phyloP scores from a whole-genome alignment of 2,888 invertebrate genomes.

The Harpagoxenus sublaevis region DNA sequence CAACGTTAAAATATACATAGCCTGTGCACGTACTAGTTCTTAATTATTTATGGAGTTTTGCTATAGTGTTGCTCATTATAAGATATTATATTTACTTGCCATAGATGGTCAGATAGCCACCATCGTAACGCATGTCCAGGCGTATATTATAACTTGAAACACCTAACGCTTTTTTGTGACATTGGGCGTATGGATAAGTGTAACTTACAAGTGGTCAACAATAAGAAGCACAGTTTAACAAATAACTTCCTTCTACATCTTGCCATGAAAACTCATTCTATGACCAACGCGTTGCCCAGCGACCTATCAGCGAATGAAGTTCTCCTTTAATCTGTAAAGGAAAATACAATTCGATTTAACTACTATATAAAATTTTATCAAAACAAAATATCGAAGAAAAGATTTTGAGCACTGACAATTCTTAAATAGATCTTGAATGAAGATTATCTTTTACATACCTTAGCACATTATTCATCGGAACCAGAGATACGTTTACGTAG shows the following conservation, averaged over 20 bases:
- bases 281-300: constrained; percentile 73
- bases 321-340: constrained; percentile 60
- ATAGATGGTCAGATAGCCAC: constrained; percentile 70
- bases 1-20: constrained; percentile 82
- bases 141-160: constrained; percentile 63
- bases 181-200: constrained; percentile 75
- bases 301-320: constrained; percentile 79
- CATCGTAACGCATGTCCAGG: constrained; percentile 67
- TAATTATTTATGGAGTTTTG: constrained; percentile 69
- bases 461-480: constrained; percentile 5
- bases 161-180: constrained; percentile 66
- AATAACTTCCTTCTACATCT: constrained; percentile 76
- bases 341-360: constrained; percentile 30
- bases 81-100: constrained; percentile 65
- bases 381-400: not conserved
- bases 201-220: constrained; percentile 82
- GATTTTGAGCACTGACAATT: not conserved
- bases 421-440: not conserved
- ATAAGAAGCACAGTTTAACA: constrained; percentile 81
- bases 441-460: not conserved
- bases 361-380: not conserved
- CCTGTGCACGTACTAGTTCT: constrained; percentile 78
- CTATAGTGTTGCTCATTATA: constrained; percentile 68
- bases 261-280: constrained; percentile 78
- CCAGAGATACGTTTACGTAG: constrained; percentile 21